Evolutionary conservation across 2,113 vertebrate species (phyloP).

Genomic region (Trinectes maculatus): DNA sequence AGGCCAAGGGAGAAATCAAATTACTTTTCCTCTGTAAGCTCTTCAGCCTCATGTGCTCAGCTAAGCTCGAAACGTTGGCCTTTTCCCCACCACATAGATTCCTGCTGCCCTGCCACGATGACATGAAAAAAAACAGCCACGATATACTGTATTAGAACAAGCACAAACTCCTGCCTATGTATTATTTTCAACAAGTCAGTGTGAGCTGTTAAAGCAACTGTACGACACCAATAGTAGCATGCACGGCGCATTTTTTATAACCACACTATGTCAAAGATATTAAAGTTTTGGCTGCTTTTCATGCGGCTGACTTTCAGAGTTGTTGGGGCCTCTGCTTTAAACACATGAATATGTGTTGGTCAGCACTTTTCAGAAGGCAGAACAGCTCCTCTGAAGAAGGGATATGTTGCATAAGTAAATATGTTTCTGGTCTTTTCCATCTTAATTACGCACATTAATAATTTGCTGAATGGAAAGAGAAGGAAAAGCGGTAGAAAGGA

Average conservation of each 20-base stretch:
- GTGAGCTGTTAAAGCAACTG: constrained; percentile 20
- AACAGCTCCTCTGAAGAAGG: constrained; percentile 55
- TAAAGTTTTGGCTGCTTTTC: constrained; percentile 45
- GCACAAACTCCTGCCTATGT: background rate
- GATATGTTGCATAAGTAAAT: constrained; percentile 60
- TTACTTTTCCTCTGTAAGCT: constrained; percentile 54
- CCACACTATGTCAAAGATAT: constrained; percentile 56
- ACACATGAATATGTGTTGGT: constrained; percentile 51
- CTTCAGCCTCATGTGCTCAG: constrained; percentile 14
- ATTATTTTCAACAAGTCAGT: constrained; percentile 7
- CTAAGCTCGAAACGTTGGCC: background rate
- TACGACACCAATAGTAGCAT: constrained; percentile 14
- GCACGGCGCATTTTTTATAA: constrained; percentile 34
- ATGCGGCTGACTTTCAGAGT: constrained; percentile 43
- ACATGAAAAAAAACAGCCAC: background rate
- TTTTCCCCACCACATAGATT: background rate
- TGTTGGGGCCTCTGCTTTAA: constrained; percentile 53
- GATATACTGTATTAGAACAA: constrained; percentile 3
- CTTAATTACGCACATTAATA: constrained; percentile 31
- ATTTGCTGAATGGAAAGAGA: constrained; percentile 26
- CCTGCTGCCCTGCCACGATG: background rate
- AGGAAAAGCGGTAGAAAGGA: constrained; percentile 4
- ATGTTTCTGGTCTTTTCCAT: constrained; percentile 66
- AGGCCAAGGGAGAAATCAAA: constrained; percentile 57
- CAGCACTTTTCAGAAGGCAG: constrained; percentile 66